These are phyloP conservation scores for Amphibalanus amphitrite DNA, from an alignment of 1,140 invertebrate genomes.

Conservation along the genomic window DNA sequence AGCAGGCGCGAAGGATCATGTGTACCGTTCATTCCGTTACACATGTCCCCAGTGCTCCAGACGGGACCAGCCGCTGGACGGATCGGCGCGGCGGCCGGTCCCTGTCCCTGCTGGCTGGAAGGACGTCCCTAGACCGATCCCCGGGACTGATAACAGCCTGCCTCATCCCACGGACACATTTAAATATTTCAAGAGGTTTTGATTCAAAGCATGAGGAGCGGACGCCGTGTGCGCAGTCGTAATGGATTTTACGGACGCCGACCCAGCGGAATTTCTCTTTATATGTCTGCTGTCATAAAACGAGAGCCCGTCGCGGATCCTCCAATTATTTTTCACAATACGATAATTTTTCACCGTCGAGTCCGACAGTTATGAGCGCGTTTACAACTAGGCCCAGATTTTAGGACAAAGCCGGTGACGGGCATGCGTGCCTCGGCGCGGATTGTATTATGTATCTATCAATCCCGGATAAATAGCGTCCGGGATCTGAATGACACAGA, in stretches of 20 bases:
- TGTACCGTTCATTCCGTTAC: no score
- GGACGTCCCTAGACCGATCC: no score
- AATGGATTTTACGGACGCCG: not conserved
- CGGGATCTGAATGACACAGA: not conserved
- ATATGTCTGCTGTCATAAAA: constrained; percentile 1
- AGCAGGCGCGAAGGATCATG: no score
- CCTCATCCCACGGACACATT: not conserved
- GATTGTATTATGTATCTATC: constrained; percentile 2
- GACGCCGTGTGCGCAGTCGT: not conserved
- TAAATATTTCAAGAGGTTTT: constrained; percentile 1
- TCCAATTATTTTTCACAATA: constrained; percentile 2
- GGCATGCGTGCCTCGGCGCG: no score
- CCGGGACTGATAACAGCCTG: not conserved
- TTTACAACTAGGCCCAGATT: not conserved
- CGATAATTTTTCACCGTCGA: not conserved
- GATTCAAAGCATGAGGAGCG: not conserved
- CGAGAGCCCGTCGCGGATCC: not conserved
- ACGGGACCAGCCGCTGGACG: no score
- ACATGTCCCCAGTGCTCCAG: no score
- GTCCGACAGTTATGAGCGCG: not conserved
- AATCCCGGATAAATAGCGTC: not conserved
- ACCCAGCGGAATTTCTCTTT: not conserved
- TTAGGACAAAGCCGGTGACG: not conserved
- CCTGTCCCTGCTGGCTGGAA: no score
- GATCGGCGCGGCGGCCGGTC: no score